phyloP scores from a whole-genome alignment of 2,113 vertebrate genomes.

The Sylvietta virens region DNA sequence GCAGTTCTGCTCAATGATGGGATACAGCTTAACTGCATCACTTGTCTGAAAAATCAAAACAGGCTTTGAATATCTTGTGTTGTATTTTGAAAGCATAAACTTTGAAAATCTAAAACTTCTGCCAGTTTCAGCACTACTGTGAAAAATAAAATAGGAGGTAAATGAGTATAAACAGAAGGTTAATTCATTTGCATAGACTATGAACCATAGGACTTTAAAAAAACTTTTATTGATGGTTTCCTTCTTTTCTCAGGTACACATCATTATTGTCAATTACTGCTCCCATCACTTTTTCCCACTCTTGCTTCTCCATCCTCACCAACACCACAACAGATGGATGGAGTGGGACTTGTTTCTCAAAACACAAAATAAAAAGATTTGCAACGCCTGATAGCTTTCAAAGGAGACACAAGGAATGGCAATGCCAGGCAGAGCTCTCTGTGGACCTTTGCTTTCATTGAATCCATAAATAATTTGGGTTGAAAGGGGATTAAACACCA shows the following conservation, averaged over 20 bases:
- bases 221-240: not conserved
- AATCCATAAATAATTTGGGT: not conserved
- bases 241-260: not conserved
- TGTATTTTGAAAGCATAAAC: not conserved
- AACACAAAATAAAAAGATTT: not conserved
- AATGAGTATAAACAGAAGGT: not conserved
- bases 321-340: not conserved
- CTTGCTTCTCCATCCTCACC: not conserved
- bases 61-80: not conserved
- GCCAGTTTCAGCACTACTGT: conserved; percentile 37
- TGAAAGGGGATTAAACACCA: not conserved
- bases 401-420: not conserved
- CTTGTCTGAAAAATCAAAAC: not conserved
- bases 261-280: not conserved
- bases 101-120: not conserved
- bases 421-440: not conserved
- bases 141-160: not conserved
- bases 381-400: not conserved
- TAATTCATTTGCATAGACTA: not conserved
- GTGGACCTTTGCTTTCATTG: not conserved
- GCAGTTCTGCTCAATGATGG: not conserved
- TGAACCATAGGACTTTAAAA: not conserved
- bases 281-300: not conserved
- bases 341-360: not conserved
- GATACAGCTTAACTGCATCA: not conserved